phyloP scores from a whole-genome alignment of 2,888 invertebrate genomes.

The Salticus scenicus region DNA sequence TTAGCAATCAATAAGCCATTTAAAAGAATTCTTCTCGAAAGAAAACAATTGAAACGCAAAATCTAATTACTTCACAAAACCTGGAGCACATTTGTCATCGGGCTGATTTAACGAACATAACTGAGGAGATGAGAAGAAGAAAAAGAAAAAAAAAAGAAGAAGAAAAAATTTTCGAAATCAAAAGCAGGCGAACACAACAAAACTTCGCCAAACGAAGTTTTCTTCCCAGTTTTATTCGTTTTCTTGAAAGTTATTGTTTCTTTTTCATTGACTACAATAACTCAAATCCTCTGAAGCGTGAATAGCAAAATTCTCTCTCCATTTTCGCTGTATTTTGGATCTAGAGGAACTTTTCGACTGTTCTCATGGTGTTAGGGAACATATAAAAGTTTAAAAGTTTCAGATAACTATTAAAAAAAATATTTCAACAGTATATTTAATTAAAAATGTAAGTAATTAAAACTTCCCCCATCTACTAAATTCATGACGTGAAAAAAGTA shows the following conservation, averaged over 20 bases:
- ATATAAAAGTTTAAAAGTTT: slow-evolving; percentile 12
- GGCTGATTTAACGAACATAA: slow-evolving; percentile 35
- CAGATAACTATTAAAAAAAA: too few relatives aligned
- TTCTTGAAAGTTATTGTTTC: slow-evolving; percentile 60
- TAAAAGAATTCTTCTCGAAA: slow-evolving; percentile 35
- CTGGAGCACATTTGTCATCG: slow-evolving; percentile 43
- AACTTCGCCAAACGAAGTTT: slow-evolving; percentile 63
- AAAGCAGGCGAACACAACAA: slow-evolving; percentile 45
- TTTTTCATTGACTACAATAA: slow-evolving; percentile 69
- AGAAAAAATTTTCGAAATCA: slow-evolving; percentile 10
- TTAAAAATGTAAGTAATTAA: too few relatives aligned
- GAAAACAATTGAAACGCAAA: slow-evolving; percentile 48
- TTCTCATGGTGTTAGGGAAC: slow-evolving; percentile 18
- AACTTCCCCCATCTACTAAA: too few relatives aligned
- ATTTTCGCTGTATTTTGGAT: slow-evolving; percentile 45
- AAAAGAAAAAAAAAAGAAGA: slow-evolving; percentile 14
- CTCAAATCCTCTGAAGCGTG: slow-evolving; percentile 61
- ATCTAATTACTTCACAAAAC: slow-evolving; percentile 47
- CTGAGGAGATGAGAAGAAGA: slow-evolving; percentile 7
- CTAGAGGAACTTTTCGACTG: slow-evolving; percentile 39
- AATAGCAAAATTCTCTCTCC: slow-evolving; percentile 60
- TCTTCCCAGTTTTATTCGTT: slow-evolving; percentile 61
- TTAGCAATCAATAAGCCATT: slow-evolving; percentile 52
- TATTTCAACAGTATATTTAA: too few relatives aligned
- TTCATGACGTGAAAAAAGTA: too few relatives aligned